Percentiles rank a stretch among this genome's conserved stretches.
Evolutionary conservation across 1,140 invertebrate species (phyloP).

Genomic region (Aphaenogaster ashmeadi): DNA sequence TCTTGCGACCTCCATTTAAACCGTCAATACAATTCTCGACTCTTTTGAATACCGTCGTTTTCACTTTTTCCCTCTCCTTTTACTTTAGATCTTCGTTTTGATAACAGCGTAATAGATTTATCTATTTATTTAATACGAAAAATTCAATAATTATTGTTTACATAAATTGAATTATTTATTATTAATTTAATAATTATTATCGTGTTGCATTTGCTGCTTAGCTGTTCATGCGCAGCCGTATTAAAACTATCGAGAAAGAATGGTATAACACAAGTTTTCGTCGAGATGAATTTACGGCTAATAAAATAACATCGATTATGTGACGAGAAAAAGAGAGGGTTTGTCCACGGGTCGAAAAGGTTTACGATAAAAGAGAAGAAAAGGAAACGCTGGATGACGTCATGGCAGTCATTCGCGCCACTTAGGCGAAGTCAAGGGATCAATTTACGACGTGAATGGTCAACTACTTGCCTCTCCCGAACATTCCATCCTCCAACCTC

Average conservation of each 20-base stretch:
- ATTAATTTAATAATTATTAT: background rate
- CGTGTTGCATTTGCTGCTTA: background rate
- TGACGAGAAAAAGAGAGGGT: background rate
- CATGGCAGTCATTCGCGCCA: constrained; percentile 79
- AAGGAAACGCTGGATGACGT: constrained; percentile 73
- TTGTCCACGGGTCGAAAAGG: constrained; percentile 29
- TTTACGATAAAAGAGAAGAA: constrained; percentile 59
- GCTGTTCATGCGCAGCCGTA: background rate
- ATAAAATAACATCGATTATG: constrained; percentile 45
- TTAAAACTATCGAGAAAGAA: background rate
- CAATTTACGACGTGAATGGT: constrained; percentile 81
- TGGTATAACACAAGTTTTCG: background rate
- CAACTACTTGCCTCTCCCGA: constrained; percentile 62
- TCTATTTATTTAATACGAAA: background rate
- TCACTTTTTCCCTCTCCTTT: background rate
- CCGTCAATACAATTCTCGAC: too few species aligned
- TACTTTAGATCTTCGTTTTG: background rate
- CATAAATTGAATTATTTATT: background rate
- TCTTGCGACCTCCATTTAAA: background rate
- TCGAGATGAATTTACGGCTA: constrained; percentile 27
- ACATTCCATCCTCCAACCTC: constrained; percentile 52
- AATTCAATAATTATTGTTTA: background rate
- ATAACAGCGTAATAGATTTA: background rate
- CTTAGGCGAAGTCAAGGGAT: constrained; percentile 80
- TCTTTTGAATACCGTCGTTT: background rate